phyloP scores from a whole-genome alignment of 2,888 invertebrate genomes.

The Leptopilina myrica region DNA sequence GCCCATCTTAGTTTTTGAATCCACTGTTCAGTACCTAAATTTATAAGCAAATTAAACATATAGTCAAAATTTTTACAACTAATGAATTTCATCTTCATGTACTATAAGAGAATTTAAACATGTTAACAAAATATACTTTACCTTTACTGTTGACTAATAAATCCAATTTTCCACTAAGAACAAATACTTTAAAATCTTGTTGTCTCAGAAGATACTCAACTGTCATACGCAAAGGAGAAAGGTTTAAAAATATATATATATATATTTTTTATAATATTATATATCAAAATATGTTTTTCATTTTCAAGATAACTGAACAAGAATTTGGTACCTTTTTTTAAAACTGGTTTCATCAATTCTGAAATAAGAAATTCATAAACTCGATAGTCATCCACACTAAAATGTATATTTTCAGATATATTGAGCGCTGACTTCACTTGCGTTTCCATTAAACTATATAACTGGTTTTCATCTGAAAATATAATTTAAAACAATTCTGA shows the following conservation, averaged over 20 bases:
- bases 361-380: conserved; percentile 72
- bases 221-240: conserved; percentile 44
- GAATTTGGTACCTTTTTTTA: conserved; percentile 79
- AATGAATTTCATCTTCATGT: background rate
- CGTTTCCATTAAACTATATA: conserved; percentile 83
- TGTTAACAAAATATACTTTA: conserved; percentile 65
- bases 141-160: conserved; percentile 90
- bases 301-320: too few species aligned
- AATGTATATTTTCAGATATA: conserved; percentile 71
- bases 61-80: background rate
- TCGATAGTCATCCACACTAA: background rate
- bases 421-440: conserved; percentile 82
- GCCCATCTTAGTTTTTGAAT: conserved; percentile 47
- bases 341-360: conserved; percentile 91
- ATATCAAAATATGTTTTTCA: too few species aligned
- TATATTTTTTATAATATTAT: background rate
- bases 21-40: background rate
- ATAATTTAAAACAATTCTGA: background rate
- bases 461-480: conserved; percentile 57
- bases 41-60: background rate
- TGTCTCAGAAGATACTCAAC: conserved; percentile 84
- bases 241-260: background rate
- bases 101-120: background rate
- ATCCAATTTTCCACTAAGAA: conserved; percentile 90
- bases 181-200: conserved; percentile 83